These are phyloP conservation scores for Amphipyra berbera DNA, from an alignment of 2,888 invertebrate species.

Conservation along the genomic window DNA sequence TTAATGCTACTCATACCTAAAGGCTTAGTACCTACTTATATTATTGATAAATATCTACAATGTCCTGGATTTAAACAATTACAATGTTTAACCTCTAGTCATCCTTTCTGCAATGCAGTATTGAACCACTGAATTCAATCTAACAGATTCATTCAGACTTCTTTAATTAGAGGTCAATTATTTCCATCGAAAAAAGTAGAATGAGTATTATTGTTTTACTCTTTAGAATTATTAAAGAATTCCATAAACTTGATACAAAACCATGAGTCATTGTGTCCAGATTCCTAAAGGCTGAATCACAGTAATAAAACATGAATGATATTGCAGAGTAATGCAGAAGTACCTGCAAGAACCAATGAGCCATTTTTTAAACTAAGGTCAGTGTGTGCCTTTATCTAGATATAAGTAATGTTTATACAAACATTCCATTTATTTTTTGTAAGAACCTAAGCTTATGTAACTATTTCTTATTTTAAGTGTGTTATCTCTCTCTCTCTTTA, in stretches of 20 bases:
- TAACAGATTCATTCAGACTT: no score
- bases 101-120: no score
- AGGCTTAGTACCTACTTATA: background rate
- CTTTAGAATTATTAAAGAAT: no score
- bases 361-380: slow-evolving; percentile 75
- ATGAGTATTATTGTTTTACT: no score
- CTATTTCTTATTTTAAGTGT: background rate
- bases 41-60: background rate
- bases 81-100: no score
- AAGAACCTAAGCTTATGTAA: background rate
- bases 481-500: slow-evolving; percentile 1
- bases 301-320: slow-evolving; percentile 42
- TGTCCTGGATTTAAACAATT: background rate
- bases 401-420: slow-evolving; percentile 56
- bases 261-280: slow-evolving; percentile 29
- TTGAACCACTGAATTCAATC: no score
- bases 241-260: background rate
- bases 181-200: no score
- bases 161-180: no score
- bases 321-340: slow-evolving; percentile 66
- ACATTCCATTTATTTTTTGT: slow-evolving; percentile 71
- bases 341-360: slow-evolving; percentile 83
- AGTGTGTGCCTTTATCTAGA: slow-evolving; percentile 72
- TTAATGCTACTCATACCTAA: background rate
- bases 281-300: slow-evolving; percentile 34